Evolutionary conservation across 2,113 vertebrate species (phyloP).

Genomic region (Notothenia coriiceps): DNA sequence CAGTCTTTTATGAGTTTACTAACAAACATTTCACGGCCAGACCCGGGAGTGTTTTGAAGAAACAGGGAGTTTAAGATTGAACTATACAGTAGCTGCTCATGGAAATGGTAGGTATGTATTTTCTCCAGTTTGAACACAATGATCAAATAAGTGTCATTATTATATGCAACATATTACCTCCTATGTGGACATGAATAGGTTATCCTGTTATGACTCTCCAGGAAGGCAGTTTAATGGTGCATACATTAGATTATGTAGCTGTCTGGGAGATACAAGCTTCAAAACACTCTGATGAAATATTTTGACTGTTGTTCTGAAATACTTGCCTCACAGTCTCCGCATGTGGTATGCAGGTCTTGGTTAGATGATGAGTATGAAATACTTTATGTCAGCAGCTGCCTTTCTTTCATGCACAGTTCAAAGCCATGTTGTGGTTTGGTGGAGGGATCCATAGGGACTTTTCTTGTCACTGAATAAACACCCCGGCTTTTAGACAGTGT

Average conservation of each 20-base stretch:
- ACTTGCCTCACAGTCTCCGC: neutral
- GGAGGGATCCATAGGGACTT: constrained; percentile 37
- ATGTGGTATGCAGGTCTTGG: neutral
- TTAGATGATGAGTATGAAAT: constrained; percentile 24
- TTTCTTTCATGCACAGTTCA: constrained; percentile 27
- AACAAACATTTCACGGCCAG: neutral
- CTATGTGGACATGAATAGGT: neutral
- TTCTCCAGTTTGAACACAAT: constrained; percentile 9
- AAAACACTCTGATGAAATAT: neutral
- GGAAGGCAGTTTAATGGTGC: constrained; percentile 13
- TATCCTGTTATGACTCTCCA: neutral
- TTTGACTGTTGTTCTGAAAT: neutral
- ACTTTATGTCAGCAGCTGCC: neutral
- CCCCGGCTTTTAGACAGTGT: constrained; percentile 20
- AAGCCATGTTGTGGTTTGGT: constrained; percentile 10
- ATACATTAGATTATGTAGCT: neutral
- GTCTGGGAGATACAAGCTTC: constrained; percentile 3
- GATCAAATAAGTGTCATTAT: neutral
- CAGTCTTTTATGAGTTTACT: neutral
- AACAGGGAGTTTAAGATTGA: neutral
- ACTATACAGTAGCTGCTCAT: neutral
- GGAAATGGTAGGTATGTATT: neutral
- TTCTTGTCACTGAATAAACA: constrained; percentile 28
- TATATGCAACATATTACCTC: neutral
- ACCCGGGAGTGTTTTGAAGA: neutral